Evolutionary conservation across 1,140 invertebrate genomes (phyloP).

Genomic region (Leptinotarsa undecemlineata): DNA sequence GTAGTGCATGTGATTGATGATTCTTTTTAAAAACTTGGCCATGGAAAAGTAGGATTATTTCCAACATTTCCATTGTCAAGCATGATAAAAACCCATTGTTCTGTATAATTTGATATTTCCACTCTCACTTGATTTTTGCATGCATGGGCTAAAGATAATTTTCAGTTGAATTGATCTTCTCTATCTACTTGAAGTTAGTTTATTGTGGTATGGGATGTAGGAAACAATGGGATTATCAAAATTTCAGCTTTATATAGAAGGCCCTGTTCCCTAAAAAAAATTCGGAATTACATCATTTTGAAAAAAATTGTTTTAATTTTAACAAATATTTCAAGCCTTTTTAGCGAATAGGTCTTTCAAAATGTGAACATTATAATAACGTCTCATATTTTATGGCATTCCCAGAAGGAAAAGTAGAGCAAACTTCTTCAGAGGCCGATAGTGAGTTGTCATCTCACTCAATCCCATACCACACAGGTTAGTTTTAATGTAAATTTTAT

Average conservation of each 20-base stretch:
- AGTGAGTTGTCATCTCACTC: conserved; percentile 79
- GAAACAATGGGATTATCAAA: conserved; percentile 42
- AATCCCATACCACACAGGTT: conserved; percentile 73
- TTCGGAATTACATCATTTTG: not conserved
- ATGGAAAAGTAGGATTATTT: not conserved
- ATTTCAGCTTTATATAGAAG: conserved; percentile 24
- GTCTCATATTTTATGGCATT: conserved; percentile 44
- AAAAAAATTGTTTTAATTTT: not conserved
- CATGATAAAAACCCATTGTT: conserved; percentile 45
- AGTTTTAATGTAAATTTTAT: conserved; percentile 54
- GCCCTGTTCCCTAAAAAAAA: conserved; percentile 14
- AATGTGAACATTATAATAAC: conserved; percentile 27
- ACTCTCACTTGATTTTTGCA: conserved; percentile 33
- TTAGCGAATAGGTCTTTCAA: conserved; percentile 17
- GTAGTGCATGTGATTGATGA: not conserved
- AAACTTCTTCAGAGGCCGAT: conserved; percentile 76
- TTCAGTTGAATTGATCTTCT: conserved; percentile 2
- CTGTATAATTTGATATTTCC: conserved; percentile 29
- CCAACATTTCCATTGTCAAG: conserved; percentile 9
- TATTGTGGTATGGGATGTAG: conserved; percentile 44
- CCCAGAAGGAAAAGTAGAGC: conserved; percentile 56
- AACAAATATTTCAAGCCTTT: not conserved
- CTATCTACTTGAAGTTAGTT: conserved; percentile 24
- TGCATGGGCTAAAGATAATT: conserved; percentile 31
- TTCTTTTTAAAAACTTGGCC: not conserved